Evolutionary conservation across 2,888 invertebrate species (phyloP).

Genomic region (Eristalis intricaria): DNA sequence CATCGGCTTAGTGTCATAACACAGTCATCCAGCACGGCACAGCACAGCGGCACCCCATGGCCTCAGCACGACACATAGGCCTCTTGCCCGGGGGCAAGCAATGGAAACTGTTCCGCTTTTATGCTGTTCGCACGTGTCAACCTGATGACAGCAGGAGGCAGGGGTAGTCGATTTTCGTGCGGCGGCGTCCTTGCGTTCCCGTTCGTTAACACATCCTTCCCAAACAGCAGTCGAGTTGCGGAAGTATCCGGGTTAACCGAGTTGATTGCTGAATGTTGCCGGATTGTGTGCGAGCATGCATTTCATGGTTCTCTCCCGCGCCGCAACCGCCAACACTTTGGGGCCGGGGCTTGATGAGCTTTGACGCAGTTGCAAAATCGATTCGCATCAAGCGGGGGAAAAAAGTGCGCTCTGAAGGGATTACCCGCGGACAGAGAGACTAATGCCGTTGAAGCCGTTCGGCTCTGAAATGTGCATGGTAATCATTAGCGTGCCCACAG

Average conservation of each 20-base stretch:
- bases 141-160: conserved; percentile 32
- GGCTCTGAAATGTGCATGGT: neutral
- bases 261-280: conserved; percentile 45
- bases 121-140: conserved; percentile 51
- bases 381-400: neutral
- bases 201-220: conserved; percentile 42
- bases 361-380: neutral
- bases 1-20: conserved; percentile 64
- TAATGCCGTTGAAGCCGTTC: too few species aligned
- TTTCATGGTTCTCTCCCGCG: neutral
- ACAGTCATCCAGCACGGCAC: conserved; percentile 16
- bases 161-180: neutral
- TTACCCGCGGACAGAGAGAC: neutral
- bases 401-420: neutral
- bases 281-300: conserved; percentile 57
- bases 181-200: conserved; percentile 5
- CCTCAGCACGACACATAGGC: neutral
- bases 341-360: neutral
- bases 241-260: conserved; percentile 58
- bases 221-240: conserved; percentile 19
- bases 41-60: neutral
- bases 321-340: neutral
- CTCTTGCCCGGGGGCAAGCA: conserved; percentile 32
- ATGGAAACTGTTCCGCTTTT: conserved; percentile 37
- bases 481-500: neutral